A percentile compares a stretch with the other conserved stretches of the same genome.
Evolutionary conservation across 1,140 invertebrate genomes (phyloP).

Genomic region (Sesamia nonagrioides): DNA sequence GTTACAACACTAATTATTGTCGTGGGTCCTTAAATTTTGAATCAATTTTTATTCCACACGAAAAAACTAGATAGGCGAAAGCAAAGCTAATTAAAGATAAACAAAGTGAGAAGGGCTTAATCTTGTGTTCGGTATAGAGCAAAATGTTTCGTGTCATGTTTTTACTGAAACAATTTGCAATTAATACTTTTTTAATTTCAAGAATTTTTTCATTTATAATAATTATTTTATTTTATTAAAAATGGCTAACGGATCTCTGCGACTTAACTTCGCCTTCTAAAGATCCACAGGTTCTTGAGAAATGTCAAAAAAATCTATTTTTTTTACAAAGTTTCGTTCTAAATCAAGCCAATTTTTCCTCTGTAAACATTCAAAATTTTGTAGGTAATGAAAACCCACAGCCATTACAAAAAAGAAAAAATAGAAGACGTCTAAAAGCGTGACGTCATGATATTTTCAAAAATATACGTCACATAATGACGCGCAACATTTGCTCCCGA

Average conservation of each 20-base stretch:
- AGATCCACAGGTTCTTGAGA: too few relatives aligned
- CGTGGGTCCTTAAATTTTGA: conserved; percentile 67
- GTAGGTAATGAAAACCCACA: background rate
- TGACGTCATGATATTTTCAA: conserved; percentile 1
- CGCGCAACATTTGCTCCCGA: conserved; percentile 35
- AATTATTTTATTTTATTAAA: too few relatives aligned
- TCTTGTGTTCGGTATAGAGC: conserved; percentile 4
- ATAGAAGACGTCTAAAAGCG: background rate
- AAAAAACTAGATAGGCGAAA: conserved; percentile 31
- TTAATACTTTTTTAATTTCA: too few relatives aligned
- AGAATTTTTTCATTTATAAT: background rate
- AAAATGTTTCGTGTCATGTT: conserved; percentile 9
- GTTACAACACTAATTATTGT: conserved; percentile 82
- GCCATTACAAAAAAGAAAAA: background rate
- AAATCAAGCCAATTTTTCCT: too few relatives aligned
- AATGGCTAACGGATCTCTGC: too few relatives aligned
- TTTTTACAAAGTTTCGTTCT: too few relatives aligned
- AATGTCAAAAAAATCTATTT: too few relatives aligned
- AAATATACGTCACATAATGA: background rate
- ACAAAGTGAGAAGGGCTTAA: background rate
- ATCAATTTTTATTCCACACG: conserved; percentile 49
- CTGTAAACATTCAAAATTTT: too few relatives aligned
- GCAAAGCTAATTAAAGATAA: conserved; percentile 20
- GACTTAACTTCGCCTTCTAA: too few relatives aligned
- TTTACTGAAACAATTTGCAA: too few relatives aligned